Evolutionary conservation across 2,888 invertebrate genomes (phyloP), one percentile per base, ranked within the genome.

Genomic region (Coenonympha glycerion): DNA sequence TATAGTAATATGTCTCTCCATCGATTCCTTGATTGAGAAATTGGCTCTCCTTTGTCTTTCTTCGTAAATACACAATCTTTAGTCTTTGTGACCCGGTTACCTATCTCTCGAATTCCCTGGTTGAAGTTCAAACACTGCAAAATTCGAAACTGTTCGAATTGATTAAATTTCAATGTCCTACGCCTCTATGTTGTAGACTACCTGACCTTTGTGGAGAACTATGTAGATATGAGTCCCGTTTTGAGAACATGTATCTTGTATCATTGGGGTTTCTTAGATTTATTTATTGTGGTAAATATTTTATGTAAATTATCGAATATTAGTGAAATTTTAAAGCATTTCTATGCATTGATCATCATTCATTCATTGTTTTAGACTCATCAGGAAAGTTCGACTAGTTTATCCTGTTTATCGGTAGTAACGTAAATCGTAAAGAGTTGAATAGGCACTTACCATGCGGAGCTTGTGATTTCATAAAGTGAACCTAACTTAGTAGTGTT

Each of bases 371-470:
- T n/a, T 18, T 46, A 8, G 11, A 4, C 31, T 6, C 30, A 37
- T 24, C 19, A 33, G 46, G 58, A 54, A 55, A 58, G 58, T 49
- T 57, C 51, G 54, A 54, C 58, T 36, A 16, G 52, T 53, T 36
- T 33, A 36, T 42, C 21, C 21, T 19, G 44, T 31, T 33, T 37
- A 33, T 21, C 18, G 6, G 22, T 11, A 41, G 18, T 39, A 22
- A 39, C 40, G 46, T 28, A 44, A 34, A 30, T 36, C 34, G 16
- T 39, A 26, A 24, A 36, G 53, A n/a, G n/a, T n/a, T n/a, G n/a
- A n/a, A n/a, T n/a, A n/a, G n/a, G n/a, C n/a, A n/a, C n/a, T n/a
- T n/a, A 58, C 16, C 37, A 60, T 58, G 61, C 54, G 51, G 52
- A 51, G 50, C 54, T 55, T 57, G 57, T 57, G 60, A 28, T 52